Evolutionary conservation across 2,888 invertebrate species (phyloP).

Genomic region (Nysson spinosus): DNA sequence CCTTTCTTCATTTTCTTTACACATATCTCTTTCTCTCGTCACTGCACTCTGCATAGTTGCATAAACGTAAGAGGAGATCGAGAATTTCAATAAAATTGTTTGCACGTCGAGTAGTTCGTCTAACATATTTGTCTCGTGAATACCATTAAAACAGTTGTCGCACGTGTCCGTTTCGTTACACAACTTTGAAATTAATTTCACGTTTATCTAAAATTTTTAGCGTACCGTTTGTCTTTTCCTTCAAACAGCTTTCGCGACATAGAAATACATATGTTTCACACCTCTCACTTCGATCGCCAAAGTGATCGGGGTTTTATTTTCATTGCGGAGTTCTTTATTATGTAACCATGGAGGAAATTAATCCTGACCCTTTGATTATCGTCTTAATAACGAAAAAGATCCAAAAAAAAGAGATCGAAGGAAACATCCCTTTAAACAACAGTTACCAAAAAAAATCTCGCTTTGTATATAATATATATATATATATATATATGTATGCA

Average conservation of each 20-base stretch:
- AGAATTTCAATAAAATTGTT: conserved; percentile 35
- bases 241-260: background rate
- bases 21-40: conserved; percentile 21
- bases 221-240: background rate
- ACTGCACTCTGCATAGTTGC: conserved; percentile 51
- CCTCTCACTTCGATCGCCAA: no score
- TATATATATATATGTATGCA: no score
- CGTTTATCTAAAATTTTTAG: conserved; percentile 37
- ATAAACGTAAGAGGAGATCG: conserved; percentile 39
- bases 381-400: conserved; percentile 1
- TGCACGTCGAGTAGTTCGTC: conserved; percentile 27
- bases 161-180: conserved; percentile 30
- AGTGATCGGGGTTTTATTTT: no score
- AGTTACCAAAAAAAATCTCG: no score
- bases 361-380: conserved; percentile 6
- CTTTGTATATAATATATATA: no score
- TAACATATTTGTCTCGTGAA: conserved; percentile 10
- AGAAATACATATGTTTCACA: no score
- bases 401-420: conserved; percentile 1
- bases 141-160: conserved; percentile 22
- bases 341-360: conserved; percentile 2
- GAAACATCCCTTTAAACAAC: background rate
- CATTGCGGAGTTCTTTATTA: conserved; percentile 63
- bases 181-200: conserved; percentile 50
- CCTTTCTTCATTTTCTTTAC: conserved; percentile 33